Evolutionary conservation across 2,113 vertebrate genomes (phyloP).

Genomic region (Oreocharis arfaki): DNA sequence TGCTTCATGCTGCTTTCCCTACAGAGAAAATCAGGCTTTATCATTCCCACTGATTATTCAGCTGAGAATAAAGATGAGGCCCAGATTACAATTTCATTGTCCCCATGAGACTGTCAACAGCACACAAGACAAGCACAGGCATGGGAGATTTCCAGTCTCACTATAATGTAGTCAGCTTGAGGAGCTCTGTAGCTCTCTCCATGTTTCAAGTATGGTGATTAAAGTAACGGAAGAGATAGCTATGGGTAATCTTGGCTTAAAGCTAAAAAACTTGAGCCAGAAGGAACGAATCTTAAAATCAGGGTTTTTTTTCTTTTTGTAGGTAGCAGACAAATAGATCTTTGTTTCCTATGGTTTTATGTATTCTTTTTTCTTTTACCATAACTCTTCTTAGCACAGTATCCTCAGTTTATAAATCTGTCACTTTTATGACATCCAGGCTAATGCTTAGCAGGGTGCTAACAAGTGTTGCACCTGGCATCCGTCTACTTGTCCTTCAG

Average conservation of each 20-base stretch:
- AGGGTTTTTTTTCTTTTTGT: background rate
- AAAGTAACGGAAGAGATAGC: background rate
- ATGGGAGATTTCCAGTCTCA: background rate
- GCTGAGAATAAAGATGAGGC: constrained; percentile 29
- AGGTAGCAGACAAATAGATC: background rate
- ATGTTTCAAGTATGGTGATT: background rate
- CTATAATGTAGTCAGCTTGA: background rate
- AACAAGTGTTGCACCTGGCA: background rate
- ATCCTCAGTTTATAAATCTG: background rate
- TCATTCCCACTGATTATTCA: constrained; percentile 29
- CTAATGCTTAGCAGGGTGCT: background rate
- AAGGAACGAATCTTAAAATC: background rate
- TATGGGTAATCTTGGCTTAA: background rate
- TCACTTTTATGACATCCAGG: background rate
- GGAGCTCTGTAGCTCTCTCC: background rate
- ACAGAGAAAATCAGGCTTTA: constrained; percentile 3
- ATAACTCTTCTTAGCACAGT: background rate
- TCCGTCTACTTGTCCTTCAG: background rate
- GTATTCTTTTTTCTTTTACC: background rate
- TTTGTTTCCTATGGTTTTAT: background rate
- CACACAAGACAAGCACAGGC: background rate
- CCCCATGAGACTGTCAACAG: background rate
- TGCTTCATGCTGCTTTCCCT: constrained; percentile 26
- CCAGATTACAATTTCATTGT: background rate
- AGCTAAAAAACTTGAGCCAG: background rate